Evolutionary conservation across 2,113 vertebrate genomes (phyloP).

Genomic region (Corydoras maculifer): DNA sequence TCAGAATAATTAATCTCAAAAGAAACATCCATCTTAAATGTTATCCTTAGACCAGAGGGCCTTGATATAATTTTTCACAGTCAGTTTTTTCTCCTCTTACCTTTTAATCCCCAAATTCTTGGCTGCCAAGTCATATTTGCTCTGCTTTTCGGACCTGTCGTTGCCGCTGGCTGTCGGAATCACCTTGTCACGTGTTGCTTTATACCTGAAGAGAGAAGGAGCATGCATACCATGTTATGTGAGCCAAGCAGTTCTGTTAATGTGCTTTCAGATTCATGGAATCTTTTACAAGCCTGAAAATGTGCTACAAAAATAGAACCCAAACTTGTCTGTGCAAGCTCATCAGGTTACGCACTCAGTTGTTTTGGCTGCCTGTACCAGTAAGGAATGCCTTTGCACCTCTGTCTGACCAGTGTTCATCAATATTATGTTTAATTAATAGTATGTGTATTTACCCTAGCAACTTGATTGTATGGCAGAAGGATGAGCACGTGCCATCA

Average conservation of each 20-base stretch:
- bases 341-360: neutral
- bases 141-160: slow-evolving; percentile 32
- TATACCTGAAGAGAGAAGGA: slow-evolving; percentile 40
- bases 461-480: slow-evolving; percentile 65
- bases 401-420: neutral
- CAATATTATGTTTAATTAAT: neutral
- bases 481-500: slow-evolving; percentile 76
- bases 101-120: slow-evolving; percentile 46
- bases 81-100: slow-evolving; percentile 43
- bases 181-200: slow-evolving; percentile 33
- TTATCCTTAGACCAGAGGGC: slow-evolving; percentile 35
- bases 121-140: slow-evolving; percentile 45
- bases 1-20: slow-evolving; percentile 2
- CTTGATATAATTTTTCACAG: slow-evolving; percentile 40
- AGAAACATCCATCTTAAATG: slow-evolving; percentile 10
- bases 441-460: slow-evolving; percentile 40
- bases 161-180: slow-evolving; percentile 39
- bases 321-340: slow-evolving; percentile 27
- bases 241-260: slow-evolving; percentile 24
- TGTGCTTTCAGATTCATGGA: slow-evolving; percentile 8
- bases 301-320: slow-evolving; percentile 20
- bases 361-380: neutral
- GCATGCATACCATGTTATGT: slow-evolving; percentile 18
- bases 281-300: slow-evolving; percentile 13
- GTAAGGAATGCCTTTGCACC: neutral